Evolutionary conservation across 1,140 invertebrate species (phyloP), one percentile per base, ranked within the genome.

Genomic region (Aradophagus sp.): DNA sequence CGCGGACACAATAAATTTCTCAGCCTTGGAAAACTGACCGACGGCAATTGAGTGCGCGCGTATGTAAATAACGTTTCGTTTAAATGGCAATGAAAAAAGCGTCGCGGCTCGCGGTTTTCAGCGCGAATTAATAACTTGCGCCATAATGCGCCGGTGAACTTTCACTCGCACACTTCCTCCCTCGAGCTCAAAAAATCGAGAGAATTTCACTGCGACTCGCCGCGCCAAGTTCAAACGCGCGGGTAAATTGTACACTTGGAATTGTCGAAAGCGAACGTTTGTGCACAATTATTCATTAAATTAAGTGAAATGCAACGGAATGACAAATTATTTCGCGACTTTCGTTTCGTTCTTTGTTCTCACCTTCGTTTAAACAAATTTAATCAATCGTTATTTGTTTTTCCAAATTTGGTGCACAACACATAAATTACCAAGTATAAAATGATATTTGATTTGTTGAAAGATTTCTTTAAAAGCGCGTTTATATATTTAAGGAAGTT

Each of bases 111-210:
- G 32, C 16, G n/a, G 26, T 23, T 11, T 12, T 23, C 20, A 14
- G 5, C 34, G 45, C 12, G 39, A 53, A 68, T 59, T 68, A 59
- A 68, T 53, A 59, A 59, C 41, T 36, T 19, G 34, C 34, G 23
- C 26, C 16, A 53, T 55, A 58, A 27, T 20, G 52, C 26, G 38
- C 13, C 31, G 13, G 20, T 45, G 48, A 58, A 68, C 65, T 68
- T 68, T 68, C 65, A 58, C 65, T 59, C 53, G 47, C 65, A 59
- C 39, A 59, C 65, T 53, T 59, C 65, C 53, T 59, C 55, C 45
- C 55, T 34, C 16, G 15, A 44, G 34, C 35, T 62, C n/a, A 34
- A 68, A 68, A 52, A 59, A 53, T 39, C 39, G 17, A 59, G 47
- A 47, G 41, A 68, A 68, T 59, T 68, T 68, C 20, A 20, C 47